A percentile compares a stretch with the other conserved stretches of the same genome.
Evolutionary conservation across 2,797 vertebrate species (phyloP).

Genomic region (Gallinago solitaria): DNA sequence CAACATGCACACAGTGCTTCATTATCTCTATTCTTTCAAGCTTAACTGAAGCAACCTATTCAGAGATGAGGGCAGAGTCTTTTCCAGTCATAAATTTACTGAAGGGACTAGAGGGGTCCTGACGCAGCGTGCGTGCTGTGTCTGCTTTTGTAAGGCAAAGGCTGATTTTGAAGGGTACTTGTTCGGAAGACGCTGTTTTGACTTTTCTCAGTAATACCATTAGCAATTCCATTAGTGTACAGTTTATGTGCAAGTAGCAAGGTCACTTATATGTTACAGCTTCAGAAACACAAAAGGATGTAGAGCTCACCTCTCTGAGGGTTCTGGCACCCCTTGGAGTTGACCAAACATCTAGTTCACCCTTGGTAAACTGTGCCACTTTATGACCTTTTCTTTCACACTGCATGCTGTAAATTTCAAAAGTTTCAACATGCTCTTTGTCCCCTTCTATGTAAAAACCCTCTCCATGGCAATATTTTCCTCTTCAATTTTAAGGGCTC

Average conservation of each 20-base stretch:
- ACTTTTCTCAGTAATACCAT: background rate
- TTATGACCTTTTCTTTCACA: background rate
- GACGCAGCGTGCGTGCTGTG: rapidly evolving
- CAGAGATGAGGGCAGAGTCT: background rate
- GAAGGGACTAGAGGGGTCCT: background rate
- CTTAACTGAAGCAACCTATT: background rate
- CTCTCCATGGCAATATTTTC: background rate
- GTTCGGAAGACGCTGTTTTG: background rate
- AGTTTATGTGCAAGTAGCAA: background rate
- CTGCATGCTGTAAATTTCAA: background rate
- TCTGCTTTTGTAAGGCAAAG: background rate
- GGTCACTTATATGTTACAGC: background rate
- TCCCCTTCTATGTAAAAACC: background rate
- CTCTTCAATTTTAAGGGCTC: background rate
- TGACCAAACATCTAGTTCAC: background rate
- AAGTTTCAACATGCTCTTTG: background rate
- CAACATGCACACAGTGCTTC: background rate
- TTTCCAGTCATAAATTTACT: background rate
- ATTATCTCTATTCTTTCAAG: constrained; percentile 14
- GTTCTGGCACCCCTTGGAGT: background rate
- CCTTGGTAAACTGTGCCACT: background rate
- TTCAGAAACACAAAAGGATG: background rate
- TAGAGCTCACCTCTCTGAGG: background rate
- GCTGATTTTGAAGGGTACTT: background rate
- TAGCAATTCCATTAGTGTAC: background rate